These are phyloP conservation scores for Drosophila equinoxialis DNA, from an alignment of 1,140 invertebrate species.

Conservation along the genomic window DNA sequence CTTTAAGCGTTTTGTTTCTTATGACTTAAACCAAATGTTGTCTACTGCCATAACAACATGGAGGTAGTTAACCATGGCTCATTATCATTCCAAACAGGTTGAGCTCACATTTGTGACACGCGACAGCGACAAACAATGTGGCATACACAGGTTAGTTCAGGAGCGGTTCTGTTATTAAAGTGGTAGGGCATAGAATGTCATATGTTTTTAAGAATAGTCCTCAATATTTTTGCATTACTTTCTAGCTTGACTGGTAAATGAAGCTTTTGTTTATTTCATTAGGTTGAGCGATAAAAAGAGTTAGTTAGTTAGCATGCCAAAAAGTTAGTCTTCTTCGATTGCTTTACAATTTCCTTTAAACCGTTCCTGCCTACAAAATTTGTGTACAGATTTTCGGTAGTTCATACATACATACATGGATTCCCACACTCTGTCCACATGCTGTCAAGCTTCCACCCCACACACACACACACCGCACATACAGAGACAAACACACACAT, in stretches of 20 bases:
- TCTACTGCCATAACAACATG: slow-evolving; percentile 6
- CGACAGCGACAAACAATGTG: slow-evolving; percentile 1
- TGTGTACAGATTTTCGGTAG: slow-evolving; percentile 5
- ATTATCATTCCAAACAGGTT: slow-evolving; percentile 13
- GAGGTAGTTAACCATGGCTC: slow-evolving; percentile 11
- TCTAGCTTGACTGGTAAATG: no score
- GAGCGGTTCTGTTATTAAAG: background rate
- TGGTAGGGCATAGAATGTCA: no score
- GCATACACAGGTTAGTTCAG: background rate
- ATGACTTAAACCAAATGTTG: background rate
- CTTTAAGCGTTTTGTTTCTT: slow-evolving; percentile 10
- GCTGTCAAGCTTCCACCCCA: background rate
- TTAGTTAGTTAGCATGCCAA: no score
- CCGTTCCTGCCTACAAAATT: background rate
- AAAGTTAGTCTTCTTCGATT: no score
- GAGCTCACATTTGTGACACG: slow-evolving; percentile 10
- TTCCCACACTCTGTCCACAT: background rate
- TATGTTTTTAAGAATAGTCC: no score
- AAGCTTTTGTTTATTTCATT: no score
- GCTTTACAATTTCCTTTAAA: background rate
- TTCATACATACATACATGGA: background rate
- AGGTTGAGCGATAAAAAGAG: no score
- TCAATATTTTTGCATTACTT: no score
- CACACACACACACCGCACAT: background rate
- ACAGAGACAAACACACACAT: background rate